Evolutionary conservation across 2,797 vertebrate species (phyloP), one percentile per base, ranked within the genome.

Genomic region (Mastacembelus armatus): DNA sequence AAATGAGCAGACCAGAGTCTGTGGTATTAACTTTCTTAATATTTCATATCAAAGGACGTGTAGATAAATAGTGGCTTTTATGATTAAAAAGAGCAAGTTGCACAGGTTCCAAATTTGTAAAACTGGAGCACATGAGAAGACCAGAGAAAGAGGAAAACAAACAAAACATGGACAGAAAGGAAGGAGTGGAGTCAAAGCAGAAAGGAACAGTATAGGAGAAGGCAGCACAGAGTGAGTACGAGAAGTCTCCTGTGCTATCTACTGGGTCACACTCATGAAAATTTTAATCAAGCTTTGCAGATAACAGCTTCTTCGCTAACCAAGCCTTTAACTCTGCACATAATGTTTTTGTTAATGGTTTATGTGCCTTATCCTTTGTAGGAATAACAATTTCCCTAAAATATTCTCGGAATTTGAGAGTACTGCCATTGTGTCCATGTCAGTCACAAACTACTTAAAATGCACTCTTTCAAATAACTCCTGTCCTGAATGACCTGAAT

Each of bases 271-370:
- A 54, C 50, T 91, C 82, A 90, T 92, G 68, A 92, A 92, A 91
- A 85, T 93, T 93, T 91, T 70, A 94, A 85, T 91, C 88, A 88
- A 84, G 81, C 77, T 86, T 74, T 82, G 84, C 75, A 82, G 90
- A 91, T 89, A 91, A 79, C 88, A 77, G 76, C 83, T 87, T 89
- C 81, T 33, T 80, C 69, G 81, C 77, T 62, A 36, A 27, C 66
- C 42, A 30, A 33, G 65, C 85, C 48, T 64, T 38, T 6, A 63
- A 33, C 40, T 65, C 38, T 27, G 18, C 36, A 32, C 14, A 30
- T 48, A 59, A 0, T 51, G 66, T n/a, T 76, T 60, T 64, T 52
- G 27, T 64, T 58, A 63, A 12, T 39, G 79, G 51, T 47, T 74
- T n/a, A n/a, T 57, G 61, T 6, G 36, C 59, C 29, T 8, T 7